phyloP scores from a whole-genome alignment of 2,113 vertebrate species.

The Ammodramus savannarum region DNA sequence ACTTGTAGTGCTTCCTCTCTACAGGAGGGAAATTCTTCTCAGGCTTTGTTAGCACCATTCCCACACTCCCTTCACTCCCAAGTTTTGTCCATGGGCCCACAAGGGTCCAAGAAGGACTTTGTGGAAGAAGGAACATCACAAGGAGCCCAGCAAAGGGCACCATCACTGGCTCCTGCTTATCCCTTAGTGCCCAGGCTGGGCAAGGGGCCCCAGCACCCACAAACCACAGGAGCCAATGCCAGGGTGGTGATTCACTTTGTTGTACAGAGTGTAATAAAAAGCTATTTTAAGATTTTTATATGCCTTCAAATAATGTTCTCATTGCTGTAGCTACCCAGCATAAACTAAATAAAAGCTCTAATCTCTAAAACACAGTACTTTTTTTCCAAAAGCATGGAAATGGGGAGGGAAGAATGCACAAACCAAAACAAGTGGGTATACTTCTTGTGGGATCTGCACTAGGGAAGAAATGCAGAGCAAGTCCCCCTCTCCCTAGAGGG shows the following conservation, averaged over 20 bases:
- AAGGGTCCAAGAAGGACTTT: not conserved
- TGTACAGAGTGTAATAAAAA: not conserved
- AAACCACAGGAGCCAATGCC: not conserved
- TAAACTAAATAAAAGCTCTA: slow-evolving; percentile 4
- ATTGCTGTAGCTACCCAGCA: not conserved
- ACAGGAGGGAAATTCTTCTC: not conserved
- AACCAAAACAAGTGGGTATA: slow-evolving; percentile 36
- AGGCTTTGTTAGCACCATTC: not conserved
- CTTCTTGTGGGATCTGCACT: slow-evolving; percentile 37
- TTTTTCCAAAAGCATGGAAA: not conserved
- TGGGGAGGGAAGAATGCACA: not conserved
- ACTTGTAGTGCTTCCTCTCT: not conserved
- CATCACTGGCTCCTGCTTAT: not conserved
- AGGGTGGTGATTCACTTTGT: not conserved
- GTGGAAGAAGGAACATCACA: not conserved
- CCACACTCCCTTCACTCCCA: not conserved
- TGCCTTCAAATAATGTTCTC: not conserved
- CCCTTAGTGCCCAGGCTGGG: not conserved
- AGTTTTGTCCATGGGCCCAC: not conserved
- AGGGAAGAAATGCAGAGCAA: slow-evolving; percentile 56
- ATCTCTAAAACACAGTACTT: not conserved
- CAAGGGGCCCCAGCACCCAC: not conserved
- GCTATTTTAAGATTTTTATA: not conserved
- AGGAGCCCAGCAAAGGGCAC: not conserved
- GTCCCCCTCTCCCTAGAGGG: slow-evolving; percentile 42